phyloP scores from a whole-genome alignment of 1,140 invertebrate genomes.

The Holotrichia oblita region DNA sequence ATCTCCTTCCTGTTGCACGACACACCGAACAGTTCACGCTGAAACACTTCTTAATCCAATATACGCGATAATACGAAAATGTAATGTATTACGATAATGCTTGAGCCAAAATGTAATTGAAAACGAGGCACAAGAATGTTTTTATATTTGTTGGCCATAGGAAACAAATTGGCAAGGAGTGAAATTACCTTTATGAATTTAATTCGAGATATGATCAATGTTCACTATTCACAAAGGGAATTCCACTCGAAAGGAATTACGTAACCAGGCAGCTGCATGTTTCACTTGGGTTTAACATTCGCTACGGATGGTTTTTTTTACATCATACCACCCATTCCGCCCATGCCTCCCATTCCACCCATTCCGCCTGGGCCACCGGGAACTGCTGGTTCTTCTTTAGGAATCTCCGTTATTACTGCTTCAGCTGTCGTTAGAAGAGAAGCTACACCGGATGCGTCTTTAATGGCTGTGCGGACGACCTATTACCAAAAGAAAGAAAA shows the following conservation, averaged over 20 bases:
- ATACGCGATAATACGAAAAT: constrained; percentile 3
- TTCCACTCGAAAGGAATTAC: background rate
- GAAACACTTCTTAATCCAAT: background rate
- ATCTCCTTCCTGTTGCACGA: background rate
- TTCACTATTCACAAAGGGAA: constrained; percentile 1
- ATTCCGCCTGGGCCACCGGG: constrained; percentile 71
- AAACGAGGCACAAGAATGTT: constrained; percentile 36
- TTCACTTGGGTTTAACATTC: background rate
- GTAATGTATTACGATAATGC: background rate
- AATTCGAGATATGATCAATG: constrained; percentile 1
- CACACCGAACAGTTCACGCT: background rate
- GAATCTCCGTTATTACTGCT: constrained; percentile 93
- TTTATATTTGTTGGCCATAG: constrained; percentile 25
- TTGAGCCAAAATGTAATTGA: constrained; percentile 33
- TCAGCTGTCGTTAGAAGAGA: constrained; percentile 98
- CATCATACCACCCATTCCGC: constrained; percentile 74
- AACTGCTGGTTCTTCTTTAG: constrained; percentile 88
- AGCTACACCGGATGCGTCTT: constrained; percentile 97
- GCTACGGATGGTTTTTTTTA: background rate
- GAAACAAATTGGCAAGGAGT: constrained; percentile 29
- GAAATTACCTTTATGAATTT: background rate
- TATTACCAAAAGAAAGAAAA: constrained; percentile 55
- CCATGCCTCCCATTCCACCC: constrained; percentile 76
- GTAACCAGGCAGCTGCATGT: too few species aligned
- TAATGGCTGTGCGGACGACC: constrained; percentile 95